Percentiles rank a stretch among this genome's conserved stretches.
phyloP scores from a whole-genome alignment of 2,797 vertebrate species.

The Falco biarmicus region DNA sequence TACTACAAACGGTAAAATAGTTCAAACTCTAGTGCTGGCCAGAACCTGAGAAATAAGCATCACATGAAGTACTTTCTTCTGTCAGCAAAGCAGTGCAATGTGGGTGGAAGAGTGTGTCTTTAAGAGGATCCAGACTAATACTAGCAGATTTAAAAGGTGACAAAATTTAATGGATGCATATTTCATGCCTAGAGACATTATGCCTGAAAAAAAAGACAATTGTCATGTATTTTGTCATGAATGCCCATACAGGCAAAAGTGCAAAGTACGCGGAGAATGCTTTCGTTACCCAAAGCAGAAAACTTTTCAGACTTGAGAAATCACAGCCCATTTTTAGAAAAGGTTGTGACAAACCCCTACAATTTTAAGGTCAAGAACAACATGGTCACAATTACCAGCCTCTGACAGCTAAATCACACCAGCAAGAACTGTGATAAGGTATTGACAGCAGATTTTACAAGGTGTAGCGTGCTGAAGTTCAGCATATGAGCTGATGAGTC shows the following conservation, averaged over 20 bases:
- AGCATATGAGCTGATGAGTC: background rate
- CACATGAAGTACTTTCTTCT: background rate
- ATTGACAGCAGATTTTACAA: background rate
- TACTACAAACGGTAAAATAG: background rate
- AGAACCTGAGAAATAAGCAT: background rate
- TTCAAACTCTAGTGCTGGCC: background rate
- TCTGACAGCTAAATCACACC: background rate
- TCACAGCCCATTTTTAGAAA: background rate
- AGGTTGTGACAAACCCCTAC: background rate
- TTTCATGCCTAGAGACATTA: background rate
- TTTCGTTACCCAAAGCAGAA: background rate
- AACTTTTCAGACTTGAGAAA: background rate
- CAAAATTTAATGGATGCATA: background rate
- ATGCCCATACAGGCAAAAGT: background rate
- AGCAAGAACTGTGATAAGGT: background rate
- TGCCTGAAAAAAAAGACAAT: background rate
- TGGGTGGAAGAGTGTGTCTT: background rate
- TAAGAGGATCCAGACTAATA: background rate
- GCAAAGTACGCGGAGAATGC: background rate
- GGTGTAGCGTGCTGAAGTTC: background rate
- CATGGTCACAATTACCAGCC: background rate
- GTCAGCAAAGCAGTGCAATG: background rate
- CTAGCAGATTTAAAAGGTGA: background rate
- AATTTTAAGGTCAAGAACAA: background rate
- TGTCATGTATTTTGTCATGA: background rate